These are phyloP conservation scores for Centropristis striata DNA, from an alignment of 2,113 vertebrate genomes.

Conservation along the genomic window DNA sequence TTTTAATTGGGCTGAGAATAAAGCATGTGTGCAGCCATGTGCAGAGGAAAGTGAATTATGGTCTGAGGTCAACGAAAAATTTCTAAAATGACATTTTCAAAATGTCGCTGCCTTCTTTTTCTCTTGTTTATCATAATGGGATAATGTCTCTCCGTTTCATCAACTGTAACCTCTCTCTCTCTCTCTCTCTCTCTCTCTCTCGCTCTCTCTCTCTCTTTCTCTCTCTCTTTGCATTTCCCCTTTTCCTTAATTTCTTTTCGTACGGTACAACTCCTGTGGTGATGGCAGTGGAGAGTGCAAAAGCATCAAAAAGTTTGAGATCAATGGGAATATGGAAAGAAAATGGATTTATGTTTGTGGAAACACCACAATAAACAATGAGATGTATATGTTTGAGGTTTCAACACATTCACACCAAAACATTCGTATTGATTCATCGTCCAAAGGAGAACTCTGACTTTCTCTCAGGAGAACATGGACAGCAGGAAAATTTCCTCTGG, in stretches of 20 bases:
- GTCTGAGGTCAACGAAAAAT: constrained; percentile 49
- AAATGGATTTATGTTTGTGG: neutral
- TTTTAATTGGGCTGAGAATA: constrained; percentile 51
- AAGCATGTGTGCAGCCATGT: constrained; percentile 19
- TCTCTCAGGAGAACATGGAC: neutral
- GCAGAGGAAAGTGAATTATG: constrained; percentile 38
- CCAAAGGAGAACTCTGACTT: neutral
- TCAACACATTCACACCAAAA: constrained; percentile 9
- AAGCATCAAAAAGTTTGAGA: constrained; percentile 1
- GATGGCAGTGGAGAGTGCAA: neutral
- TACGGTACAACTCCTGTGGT: neutral
- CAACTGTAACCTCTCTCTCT: constrained; percentile 13
- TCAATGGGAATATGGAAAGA: neutral
- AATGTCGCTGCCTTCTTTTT: constrained; percentile 48
- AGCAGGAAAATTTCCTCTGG: too few relatives aligned
- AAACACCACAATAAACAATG: neutral
- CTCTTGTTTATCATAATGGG: constrained; percentile 59
- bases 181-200: too few relatives aligned
- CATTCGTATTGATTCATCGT: constrained; percentile 22
- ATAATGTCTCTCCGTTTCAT: constrained; percentile 34
- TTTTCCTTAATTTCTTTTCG: neutral
- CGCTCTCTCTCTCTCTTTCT: too few relatives aligned
- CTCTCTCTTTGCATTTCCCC: constrained; percentile 20
- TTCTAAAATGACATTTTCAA: constrained; percentile 62
- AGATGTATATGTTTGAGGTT: neutral